Evolutionary conservation across 2,888 invertebrate genomes (phyloP), one percentile per base, ranked within the genome.

Genomic region (Campoplex capitator): DNA sequence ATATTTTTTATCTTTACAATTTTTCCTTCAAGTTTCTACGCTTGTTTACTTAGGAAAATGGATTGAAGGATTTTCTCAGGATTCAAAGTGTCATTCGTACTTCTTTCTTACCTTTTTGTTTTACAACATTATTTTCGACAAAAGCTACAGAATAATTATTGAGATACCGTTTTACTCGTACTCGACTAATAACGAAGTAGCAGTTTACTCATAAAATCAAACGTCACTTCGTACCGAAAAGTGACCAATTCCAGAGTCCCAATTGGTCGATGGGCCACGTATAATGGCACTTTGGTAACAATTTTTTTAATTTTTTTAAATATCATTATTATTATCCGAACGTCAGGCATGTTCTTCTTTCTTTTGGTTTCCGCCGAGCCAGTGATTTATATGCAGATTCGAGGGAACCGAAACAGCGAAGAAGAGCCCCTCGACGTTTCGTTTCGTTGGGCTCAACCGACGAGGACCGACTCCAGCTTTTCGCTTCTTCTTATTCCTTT

Each of bases 311-410:
- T 65, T 45, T 48, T 65, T 9, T 6, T 42, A n/a, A n/a, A n/a
- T 32, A 62, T 84, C 38, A 65, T 42, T 65, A 48, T 42, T 62
- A 62, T 67, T 74, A 16, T 13, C 48, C 32, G 8, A 23, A 65
- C 74, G 65, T 65, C 65, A 70, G 45, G 38, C 75, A 71, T 65
- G 38, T 56, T 54, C 74, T 75, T 76, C 71, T 79, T 75, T 28
- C 45, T 58, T 77, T 45, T 73, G 85, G 73, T 90, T 89, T 87
- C 90, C 91, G 91, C 91, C 91, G 91, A 81, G 81, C 89, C 91
- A 90, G 92, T 93, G 93, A 93, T 93, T 93, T 93, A 93, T 93
- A 93, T 93, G 93, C 92, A 93, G 93, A 93, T 93, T 90, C 90
- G 89, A 85, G 90, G 74, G 68, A 91, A 90, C 88, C 84, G 70